Percentiles rank a stretch among this genome's conserved stretches.
These are phyloP conservation scores for Andrena flavipes DNA, from an alignment of 2,888 invertebrate species.

Conservation along the genomic window DNA sequence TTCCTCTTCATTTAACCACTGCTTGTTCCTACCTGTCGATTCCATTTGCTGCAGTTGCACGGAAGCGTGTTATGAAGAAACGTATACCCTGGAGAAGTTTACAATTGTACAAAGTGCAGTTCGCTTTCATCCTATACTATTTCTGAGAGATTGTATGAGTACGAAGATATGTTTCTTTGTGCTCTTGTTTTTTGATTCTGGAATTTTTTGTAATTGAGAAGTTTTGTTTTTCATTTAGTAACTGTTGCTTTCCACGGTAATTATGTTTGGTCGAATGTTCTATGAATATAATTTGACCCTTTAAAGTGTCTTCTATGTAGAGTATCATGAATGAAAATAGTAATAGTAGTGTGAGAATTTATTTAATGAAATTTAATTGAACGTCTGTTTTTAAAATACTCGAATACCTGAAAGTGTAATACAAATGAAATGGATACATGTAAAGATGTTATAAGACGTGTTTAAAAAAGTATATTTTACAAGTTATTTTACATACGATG, in stretches of 20 bases:
- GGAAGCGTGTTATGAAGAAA: not conserved
- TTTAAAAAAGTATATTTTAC: no score
- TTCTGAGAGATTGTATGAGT: not conserved
- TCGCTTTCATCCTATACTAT: not conserved
- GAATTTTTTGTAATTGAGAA: not conserved
- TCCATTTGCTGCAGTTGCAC: conserved; percentile 44
- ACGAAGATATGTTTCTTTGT: not conserved
- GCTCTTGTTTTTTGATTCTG: not conserved
- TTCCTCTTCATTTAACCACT: conserved; percentile 61
- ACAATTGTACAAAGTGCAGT: conserved; percentile 4
- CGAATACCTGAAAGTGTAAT: no score
- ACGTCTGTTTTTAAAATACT: no score
- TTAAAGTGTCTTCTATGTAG: not conserved
- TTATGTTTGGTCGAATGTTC: not conserved
- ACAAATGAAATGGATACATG: no score
- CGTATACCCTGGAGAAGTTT: not conserved
- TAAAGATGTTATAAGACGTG: no score
- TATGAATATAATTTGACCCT: not conserved
- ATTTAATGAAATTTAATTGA: no score
- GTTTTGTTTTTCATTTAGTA: not conserved
- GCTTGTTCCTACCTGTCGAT: conserved; percentile 54
- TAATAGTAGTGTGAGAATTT: no score
- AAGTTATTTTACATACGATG: no score
- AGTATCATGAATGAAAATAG: not conserved
- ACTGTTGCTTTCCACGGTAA: not conserved